phyloP scores from a whole-genome alignment of 2,888 invertebrate genomes.

The Anticlea derivata region DNA sequence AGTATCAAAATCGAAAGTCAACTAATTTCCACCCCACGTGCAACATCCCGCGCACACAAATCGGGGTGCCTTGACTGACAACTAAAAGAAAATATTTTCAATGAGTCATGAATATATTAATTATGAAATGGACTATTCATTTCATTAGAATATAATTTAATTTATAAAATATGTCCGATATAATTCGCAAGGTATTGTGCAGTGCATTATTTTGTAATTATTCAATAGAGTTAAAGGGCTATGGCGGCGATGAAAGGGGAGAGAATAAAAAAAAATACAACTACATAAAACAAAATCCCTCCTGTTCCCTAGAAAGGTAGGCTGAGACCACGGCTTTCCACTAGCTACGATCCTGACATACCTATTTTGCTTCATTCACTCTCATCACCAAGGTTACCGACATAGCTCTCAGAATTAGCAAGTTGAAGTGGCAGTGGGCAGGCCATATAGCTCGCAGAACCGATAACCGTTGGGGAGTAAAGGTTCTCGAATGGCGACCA shows the following conservation, averaged over 20 bases:
- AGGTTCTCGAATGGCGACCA: no score
- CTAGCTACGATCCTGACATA: no score
- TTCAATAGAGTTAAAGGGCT: slow-evolving; percentile 33
- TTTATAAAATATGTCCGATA: slow-evolving; percentile 50
- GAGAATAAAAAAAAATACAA: not conserved
- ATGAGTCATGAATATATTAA: slow-evolving; percentile 73
- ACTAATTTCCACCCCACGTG: slow-evolving; percentile 31
- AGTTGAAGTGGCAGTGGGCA: no score
- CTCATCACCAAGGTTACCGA: no score
- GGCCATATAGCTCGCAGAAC: no score
- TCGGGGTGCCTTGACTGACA: slow-evolving; percentile 67
- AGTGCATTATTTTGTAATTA: slow-evolving; percentile 35
- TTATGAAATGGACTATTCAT: slow-evolving; percentile 67
- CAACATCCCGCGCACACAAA: slow-evolving; percentile 28
- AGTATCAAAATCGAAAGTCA: slow-evolving; percentile 44
- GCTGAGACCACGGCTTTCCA: no score
- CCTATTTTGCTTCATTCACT: no score
- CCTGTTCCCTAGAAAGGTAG: no score
- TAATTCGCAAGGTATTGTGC: slow-evolving; percentile 45
- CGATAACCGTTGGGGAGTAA: no score
- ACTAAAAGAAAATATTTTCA: slow-evolving; percentile 66
- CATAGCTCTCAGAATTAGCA: no score
- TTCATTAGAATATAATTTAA: slow-evolving; percentile 47
- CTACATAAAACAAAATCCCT: not conserved
- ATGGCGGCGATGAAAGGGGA: slow-evolving; percentile 7